Evolutionary conservation across 2,797 vertebrate genomes (phyloP), one percentile per base, ranked within the genome.

Genomic region (Pagetopsis macropterus): DNA sequence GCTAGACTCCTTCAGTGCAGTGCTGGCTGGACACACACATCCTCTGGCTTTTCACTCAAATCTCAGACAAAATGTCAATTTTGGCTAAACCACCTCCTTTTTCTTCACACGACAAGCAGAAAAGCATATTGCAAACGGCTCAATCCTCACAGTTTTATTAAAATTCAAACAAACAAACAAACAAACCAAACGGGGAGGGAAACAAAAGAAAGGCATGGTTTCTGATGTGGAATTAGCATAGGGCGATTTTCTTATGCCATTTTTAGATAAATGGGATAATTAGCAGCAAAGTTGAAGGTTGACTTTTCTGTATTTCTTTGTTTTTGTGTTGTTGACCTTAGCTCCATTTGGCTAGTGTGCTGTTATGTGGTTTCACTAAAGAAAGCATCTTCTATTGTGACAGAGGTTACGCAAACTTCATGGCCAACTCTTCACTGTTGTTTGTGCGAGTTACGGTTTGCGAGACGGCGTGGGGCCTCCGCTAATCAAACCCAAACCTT

Each of bases 1-100:
- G 92, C 93, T 94, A 93, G 92, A 89, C 94, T 94, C 93, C 89
- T 92, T 95, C 95, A 94, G 94, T 94, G 94, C 94, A 94, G 95
- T 87, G 94, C 96, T 94, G 95, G 94, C 94, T 95, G 88, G 87
- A 90, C 89, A 66, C 94, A 92, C 90, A 92, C 94, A 92, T 81
- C 89, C 84, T 89, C 83, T 78, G 89, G 89, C 88, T 89, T 88
- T 90, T 92, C 70, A 67, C 81, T 82, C 80, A 88, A 86, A 80
- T 82, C 66, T 85, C 76, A 5, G 57, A 86, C 76, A 76, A 84
- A 87, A 82, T 62, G 81, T 86, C 68, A 78, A 81, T 83, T 90
- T 84, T 82, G 83, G 86, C 89, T 86, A 85, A 86, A 84, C 76
- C 63, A 56, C 88, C 75, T 70, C 75, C 70, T 81, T 79, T 37